Percentiles rank a stretch among this genome's conserved stretches.
phyloP scores from a whole-genome alignment of 1,140 invertebrate genomes.

The Carposina sasakii region DNA sequence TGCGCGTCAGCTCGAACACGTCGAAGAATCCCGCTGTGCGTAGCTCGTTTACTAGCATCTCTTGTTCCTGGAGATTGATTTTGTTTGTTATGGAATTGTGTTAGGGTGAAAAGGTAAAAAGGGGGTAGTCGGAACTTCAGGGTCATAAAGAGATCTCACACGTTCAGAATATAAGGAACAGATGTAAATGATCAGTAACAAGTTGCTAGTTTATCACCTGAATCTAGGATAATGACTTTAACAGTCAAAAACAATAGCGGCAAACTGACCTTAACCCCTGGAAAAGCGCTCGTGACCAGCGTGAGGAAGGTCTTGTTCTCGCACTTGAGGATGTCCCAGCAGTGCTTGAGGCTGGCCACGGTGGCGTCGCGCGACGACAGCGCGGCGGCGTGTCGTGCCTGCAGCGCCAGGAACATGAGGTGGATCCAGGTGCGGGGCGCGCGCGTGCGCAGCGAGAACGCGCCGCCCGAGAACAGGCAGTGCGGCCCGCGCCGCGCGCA shows the following conservation, averaged over 20 bases:
- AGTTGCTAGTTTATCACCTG: too few species aligned
- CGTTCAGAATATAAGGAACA: too few species aligned
- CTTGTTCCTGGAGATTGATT: slow-evolving; percentile 80
- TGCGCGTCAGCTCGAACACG: slow-evolving; percentile 85
- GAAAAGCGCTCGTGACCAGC: slow-evolving; percentile 93
- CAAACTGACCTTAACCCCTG: slow-evolving; percentile 84
- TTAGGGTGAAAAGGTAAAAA: neutral
- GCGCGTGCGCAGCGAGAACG: slow-evolving; percentile 90
- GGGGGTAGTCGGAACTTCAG: too few species aligned
- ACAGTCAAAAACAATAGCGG: too few species aligned
- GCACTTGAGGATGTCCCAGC: slow-evolving; percentile 93
- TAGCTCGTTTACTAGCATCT: slow-evolving; percentile 87
- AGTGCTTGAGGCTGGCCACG: slow-evolving; percentile 89
- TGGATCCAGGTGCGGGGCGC: slow-evolving; percentile 94
- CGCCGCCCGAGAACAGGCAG: slow-evolving; percentile 90
- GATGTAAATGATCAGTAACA: too few species aligned
- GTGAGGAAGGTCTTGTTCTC: slow-evolving; percentile 93
- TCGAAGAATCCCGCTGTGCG: slow-evolving; percentile 92
- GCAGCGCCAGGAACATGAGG: slow-evolving; percentile 93
- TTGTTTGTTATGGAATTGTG: neutral
- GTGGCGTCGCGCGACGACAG: slow-evolving; percentile 88
- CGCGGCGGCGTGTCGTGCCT: slow-evolving; percentile 85
- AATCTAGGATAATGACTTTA: too few species aligned
- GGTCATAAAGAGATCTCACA: too few species aligned
- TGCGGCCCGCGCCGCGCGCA: slow-evolving; percentile 89